Conservation (phyloP, 2,113 vertebrate genomes). For the Planiliza haematocheilus region DNA sequence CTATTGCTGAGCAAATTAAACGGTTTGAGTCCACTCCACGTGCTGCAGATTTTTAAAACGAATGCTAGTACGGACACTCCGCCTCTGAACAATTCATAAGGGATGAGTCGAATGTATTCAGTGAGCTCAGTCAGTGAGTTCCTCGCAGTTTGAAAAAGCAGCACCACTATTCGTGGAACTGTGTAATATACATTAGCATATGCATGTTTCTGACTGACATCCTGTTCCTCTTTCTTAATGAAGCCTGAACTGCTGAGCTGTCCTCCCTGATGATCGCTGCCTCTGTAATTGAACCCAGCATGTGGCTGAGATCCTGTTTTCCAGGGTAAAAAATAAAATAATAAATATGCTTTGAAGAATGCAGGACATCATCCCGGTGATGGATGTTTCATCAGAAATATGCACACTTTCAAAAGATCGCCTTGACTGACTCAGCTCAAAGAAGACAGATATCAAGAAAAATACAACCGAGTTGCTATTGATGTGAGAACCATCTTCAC, state of each 20-base stretch:
- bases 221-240: conserved; percentile 49
- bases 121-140: neutral
- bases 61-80: neutral
- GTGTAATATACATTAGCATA: conserved; percentile 38
- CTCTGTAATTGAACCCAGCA: conserved; percentile 54
- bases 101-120: neutral
- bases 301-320: conserved; percentile 50
- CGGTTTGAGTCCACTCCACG: conserved; percentile 11
- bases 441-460: neutral
- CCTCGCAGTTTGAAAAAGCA: neutral
- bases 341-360: conserved; percentile 71
- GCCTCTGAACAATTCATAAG: neutral
- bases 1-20: conserved; percentile 17
- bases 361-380: conserved; percentile 56
- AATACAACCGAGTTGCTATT: conserved; percentile 18
- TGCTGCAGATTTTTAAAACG: conserved; percentile 1
- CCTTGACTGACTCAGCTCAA: conserved; percentile 1
- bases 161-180: neutral
- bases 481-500: neutral
- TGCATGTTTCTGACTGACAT: conserved; percentile 19
- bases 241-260: conserved; percentile 51
- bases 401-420: conserved; percentile 17
- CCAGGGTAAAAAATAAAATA: conserved; percentile 60
- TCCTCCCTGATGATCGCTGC: conserved; percentile 44
- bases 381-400: conserved; percentile 48